Base-by-base conservation (phyloP, 2,113 vertebrate genomes). In the Capra hircus region DNA sequence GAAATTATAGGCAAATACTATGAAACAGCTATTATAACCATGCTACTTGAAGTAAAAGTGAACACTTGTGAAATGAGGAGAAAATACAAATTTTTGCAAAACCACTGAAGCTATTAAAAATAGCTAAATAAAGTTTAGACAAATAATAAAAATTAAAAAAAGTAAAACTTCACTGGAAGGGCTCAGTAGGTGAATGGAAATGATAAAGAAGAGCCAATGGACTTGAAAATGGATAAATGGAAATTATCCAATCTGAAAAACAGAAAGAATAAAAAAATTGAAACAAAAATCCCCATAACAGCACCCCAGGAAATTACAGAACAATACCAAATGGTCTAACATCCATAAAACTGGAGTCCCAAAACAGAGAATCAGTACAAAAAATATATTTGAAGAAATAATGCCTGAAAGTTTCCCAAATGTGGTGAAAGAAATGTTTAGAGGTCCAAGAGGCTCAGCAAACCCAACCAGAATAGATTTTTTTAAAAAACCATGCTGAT, bases 331-430 rank as follows among this genome's bases (percentile, higher is more conserved):
- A 86, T 78, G n/a, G n/a, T 21, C 28, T 62, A 80, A 60, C 3
- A 52, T 5, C 52, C 53, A 36, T 30, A 16, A 17, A 52, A 55
- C 15, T 64, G n/a, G 14, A 81, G 40, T 60, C 3, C 50, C 27
- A 40, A 80, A 60, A 84, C 36, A 82, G n/a, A 92, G 15, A 4
- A 83, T 6, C 23, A 19, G n/a, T 85, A 4, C 5, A 53, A 53
- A 91, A 94, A 96, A 90, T 17, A 27, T 16, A 95, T 85, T 62
- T 53, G 64, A 90, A 36, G 33, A 85, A 92, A 95, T 15, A 91
- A 97, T 78, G 45, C 55, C 45, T 52, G 45, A 50, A 95, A 93
- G 52, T 6, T 40, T 45, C 6, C 21, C 6, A 55, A 60, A 91
- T 52, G 48, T 83, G 60, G 55, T 30, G 19, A 90, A 92, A 36